A percentile compares a stretch with the other conserved stretches of the same genome.
phyloP scores from a whole-genome alignment of 2,888 invertebrate species.

The Malthinus flaveolus region DNA sequence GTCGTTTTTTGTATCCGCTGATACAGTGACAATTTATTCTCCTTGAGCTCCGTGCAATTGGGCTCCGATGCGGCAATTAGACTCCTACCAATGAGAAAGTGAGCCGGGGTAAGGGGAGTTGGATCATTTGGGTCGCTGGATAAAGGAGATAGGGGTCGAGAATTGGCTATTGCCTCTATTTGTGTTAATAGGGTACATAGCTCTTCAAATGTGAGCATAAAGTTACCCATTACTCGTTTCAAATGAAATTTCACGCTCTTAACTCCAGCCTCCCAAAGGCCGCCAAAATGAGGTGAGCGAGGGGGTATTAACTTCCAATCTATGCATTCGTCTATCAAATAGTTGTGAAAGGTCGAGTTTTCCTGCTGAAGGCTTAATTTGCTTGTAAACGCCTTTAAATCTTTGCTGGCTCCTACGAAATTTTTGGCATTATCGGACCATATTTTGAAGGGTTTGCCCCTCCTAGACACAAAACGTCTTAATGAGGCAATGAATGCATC shows the following conservation, averaged over 20 bases:
- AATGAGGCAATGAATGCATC: neutral
- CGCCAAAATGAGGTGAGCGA: constrained; percentile 34
- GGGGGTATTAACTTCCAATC: constrained; percentile 38
- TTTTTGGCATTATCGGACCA: neutral
- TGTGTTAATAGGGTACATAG: constrained; percentile 10
- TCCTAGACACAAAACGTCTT: neutral
- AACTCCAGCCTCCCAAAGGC: constrained; percentile 41
- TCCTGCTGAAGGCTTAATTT: neutral
- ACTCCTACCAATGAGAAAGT: constrained; percentile 17
- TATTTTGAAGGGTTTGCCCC: neutral
- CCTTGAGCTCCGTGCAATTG: neutral
- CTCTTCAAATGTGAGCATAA: constrained; percentile 16
- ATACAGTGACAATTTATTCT: neutral
- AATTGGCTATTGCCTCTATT: constrained; percentile 26
- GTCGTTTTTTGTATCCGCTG: neutral
- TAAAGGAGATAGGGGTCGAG: constrained; percentile 19
- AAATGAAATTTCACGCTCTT: constrained; percentile 35
- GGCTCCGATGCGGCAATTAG: constrained; percentile 11
- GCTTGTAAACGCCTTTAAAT: neutral
- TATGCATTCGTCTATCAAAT: constrained; percentile 2
- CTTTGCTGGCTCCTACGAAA: neutral
- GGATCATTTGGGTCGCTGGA: constrained; percentile 10
- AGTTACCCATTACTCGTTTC: constrained; percentile 10
- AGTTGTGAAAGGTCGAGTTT: neutral
- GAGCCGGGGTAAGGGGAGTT: constrained; percentile 16